A percentile compares a stretch with the other conserved stretches of the same genome.
Conservation (phyloP, 2,888 invertebrate species). For the Rhopalosiphum nymphaeae region DNA sequence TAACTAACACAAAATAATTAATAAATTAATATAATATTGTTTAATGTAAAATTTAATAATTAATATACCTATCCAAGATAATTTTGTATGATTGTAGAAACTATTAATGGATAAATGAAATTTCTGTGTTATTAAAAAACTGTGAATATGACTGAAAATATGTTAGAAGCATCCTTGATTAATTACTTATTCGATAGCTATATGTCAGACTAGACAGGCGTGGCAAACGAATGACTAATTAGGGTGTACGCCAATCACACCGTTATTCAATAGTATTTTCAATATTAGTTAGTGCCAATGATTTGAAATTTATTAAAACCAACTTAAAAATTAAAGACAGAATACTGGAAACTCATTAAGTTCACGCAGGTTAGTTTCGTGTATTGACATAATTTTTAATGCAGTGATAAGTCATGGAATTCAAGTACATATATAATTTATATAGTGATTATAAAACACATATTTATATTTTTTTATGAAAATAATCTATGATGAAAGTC, state of each 20-base stretch:
- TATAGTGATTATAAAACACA: neutral
- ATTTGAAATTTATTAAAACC: neutral
- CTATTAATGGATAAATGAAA: neutral
- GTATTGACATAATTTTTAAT: neutral
- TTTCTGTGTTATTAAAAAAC: neutral
- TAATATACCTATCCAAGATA: neutral
- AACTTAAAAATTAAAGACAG: neutral
- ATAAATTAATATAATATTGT: neutral
- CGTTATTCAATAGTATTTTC: neutral
- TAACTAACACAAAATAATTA: neutral
- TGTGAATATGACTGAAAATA: slow-evolving; percentile 18
- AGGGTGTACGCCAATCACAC: neutral
- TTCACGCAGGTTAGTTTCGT: neutral
- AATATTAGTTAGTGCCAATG: neutral
- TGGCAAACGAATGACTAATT: slow-evolving; percentile 27
- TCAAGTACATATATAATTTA: no score
- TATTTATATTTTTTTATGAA: neutral
- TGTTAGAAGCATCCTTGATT: slow-evolving; percentile 8
- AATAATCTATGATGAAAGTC: neutral
- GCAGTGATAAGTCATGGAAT: neutral
- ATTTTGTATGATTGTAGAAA: neutral
- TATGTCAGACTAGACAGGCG: neutral
- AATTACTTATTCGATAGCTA: neutral
- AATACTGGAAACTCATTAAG: no score
- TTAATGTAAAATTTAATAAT: neutral